phyloP scores from a whole-genome alignment of 2,888 invertebrate genomes.

The Eupithecia pulchellata region DNA sequence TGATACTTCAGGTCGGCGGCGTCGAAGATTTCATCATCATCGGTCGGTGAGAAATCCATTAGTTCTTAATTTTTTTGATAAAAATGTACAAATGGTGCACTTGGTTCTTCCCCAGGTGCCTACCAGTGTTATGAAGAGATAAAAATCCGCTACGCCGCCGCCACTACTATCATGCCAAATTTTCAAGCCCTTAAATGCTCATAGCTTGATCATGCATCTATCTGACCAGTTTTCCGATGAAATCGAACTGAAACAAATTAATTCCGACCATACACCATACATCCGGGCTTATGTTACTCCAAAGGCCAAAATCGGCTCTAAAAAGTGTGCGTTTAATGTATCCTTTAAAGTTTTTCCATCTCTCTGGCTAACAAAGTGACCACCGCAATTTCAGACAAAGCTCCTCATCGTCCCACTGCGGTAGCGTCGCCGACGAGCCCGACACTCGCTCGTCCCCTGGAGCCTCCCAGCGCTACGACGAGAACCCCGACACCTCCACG shows the following conservation, averaged over 20 bases:
- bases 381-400: constrained; percentile 69
- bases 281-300: background rate
- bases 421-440: constrained; percentile 80
- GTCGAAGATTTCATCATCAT: too few relatives aligned
- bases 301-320: background rate
- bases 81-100: too few relatives aligned
- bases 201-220: background rate
- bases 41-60: too few relatives aligned
- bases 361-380: background rate
- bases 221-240: background rate
- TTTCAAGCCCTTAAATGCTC: too few relatives aligned
- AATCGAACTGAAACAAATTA: background rate
- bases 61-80: too few relatives aligned
- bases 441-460: constrained; percentile 83
- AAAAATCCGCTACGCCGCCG: too few relatives aligned
- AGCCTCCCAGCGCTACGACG: constrained; percentile 78
- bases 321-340: background rate
- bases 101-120: too few relatives aligned
- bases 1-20: background rate
- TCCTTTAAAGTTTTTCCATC: background rate
- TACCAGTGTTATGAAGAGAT: too few relatives aligned
- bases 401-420: constrained; percentile 83
- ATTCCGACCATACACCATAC: background rate
- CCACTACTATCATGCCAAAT: background rate
- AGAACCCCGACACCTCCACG: constrained; percentile 80